Evolutionary conservation across 2,888 invertebrate species (phyloP).

Genomic region (Xanthorhoe designata): DNA sequence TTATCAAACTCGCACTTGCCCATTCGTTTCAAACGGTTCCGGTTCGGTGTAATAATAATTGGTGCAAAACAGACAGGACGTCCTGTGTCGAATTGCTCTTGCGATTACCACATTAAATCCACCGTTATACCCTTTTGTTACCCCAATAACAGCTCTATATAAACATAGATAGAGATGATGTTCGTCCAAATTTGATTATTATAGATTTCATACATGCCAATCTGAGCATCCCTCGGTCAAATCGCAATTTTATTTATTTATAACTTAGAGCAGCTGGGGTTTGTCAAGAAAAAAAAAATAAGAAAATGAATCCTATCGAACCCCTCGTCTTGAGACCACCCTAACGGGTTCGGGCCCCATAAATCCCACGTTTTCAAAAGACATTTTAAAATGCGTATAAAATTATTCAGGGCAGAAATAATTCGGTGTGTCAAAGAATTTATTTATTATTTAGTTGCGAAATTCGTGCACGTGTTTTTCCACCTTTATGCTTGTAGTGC

Average conservation of each 20-base stretch:
- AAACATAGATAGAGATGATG: constrained; percentile 12
- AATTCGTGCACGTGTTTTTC: constrained; percentile 71
- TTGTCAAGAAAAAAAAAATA: constrained; percentile 82
- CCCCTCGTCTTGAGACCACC: constrained; percentile 72
- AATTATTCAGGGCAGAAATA: constrained; percentile 84
- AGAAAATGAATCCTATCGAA: constrained; percentile 72
- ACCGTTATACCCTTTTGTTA: constrained; percentile 39
- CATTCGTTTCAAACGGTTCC: constrained; percentile 70
- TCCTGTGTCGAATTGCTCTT: constrained; percentile 77
- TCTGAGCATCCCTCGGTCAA: constrained; percentile 80
- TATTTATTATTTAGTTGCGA: constrained; percentile 71
- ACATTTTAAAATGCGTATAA: constrained; percentile 85
- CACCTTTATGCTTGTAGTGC: constrained; percentile 41
- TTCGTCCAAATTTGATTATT: not conserved
- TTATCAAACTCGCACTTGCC: constrained; percentile 45
- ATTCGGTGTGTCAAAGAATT: constrained; percentile 71
- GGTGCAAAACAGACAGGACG: constrained; percentile 82
- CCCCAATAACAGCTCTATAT: constrained; percentile 48
- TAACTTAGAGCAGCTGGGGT: constrained; percentile 84
- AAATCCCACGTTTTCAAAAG: constrained; percentile 84
- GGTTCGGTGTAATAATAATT: constrained; percentile 79
- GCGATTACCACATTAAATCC: constrained; percentile 52
- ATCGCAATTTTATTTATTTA: constrained; percentile 82
- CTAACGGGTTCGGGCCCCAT: constrained; percentile 81
- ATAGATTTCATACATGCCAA: constrained; percentile 51